phyloP scores from a whole-genome alignment of 2,888 invertebrate genomes.

The Malthinus flaveolus region DNA sequence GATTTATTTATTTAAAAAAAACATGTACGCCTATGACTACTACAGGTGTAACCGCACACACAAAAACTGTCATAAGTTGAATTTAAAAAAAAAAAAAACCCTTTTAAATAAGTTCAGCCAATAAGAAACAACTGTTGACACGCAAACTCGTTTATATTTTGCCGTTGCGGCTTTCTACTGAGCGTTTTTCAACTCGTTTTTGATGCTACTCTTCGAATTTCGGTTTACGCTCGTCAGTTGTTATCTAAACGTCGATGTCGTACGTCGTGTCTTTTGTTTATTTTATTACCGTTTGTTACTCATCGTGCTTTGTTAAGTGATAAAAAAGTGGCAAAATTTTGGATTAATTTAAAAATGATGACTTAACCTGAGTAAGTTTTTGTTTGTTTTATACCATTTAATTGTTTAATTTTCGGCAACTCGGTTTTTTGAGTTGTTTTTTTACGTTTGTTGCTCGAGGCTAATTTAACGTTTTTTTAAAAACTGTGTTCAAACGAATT shows the following conservation, averaged over 20 bases:
- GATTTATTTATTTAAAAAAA: no score
- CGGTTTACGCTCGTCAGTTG: not conserved
- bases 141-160: conserved; percentile 17
- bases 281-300: not conserved
- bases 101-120: not conserved
- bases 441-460: not conserved
- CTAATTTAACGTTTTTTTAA: not conserved
- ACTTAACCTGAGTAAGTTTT: conserved; percentile 1
- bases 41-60: conserved; percentile 2
- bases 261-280: not conserved
- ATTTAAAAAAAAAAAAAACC: not conserved
- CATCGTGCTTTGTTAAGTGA: no score
- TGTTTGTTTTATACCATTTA: not conserved
- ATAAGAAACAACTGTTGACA: conserved; percentile 6
- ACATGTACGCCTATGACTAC: conserved; percentile 1
- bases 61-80: conserved; percentile 1
- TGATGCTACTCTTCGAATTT: not conserved
- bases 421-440: not conserved
- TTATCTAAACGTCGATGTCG: not conserved
- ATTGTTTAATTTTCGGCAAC: not conserved
- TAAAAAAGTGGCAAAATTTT: not conserved
- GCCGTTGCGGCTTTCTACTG: conserved; percentile 4
- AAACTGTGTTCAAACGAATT: no score
- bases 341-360: not conserved
- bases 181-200: conserved; percentile 1